phyloP scores from a whole-genome alignment of 1,140 invertebrate genomes.

The Brachionus paranguensis region DNA sequence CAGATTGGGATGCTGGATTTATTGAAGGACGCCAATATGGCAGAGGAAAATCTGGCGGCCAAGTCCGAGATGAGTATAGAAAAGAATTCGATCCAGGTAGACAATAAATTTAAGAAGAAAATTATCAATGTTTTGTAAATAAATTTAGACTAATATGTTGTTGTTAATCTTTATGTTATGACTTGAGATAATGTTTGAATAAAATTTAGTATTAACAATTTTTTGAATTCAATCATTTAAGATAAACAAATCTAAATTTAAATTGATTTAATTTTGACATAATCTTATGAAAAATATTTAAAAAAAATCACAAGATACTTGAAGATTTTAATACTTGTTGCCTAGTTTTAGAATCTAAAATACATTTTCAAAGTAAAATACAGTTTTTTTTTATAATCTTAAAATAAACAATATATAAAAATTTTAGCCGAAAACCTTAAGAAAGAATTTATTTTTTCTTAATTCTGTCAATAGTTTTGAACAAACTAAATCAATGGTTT shows the following conservation, averaged over 20 bases:
- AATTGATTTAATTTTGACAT: not conserved
- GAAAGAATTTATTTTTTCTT: no score
- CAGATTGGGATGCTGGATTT: conserved; percentile 99
- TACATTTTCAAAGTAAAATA: no score
- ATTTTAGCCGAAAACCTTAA: no score
- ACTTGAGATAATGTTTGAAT: not conserved
- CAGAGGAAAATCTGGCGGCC: conserved; percentile 92
- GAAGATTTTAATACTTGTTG: no score
- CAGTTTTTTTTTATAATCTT: no score
- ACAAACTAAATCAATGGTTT: no score
- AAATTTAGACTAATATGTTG: not conserved
- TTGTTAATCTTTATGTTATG: not conserved
- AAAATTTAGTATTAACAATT: not conserved
- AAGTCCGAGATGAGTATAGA: conserved; percentile 94
- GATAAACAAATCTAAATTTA: not conserved
- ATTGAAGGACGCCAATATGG: conserved; percentile 96
- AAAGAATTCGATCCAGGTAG: conserved; percentile 91
- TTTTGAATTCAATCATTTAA: not conserved
- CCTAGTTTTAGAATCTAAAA: no score
- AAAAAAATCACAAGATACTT: no score
- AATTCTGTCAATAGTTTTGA: no score
- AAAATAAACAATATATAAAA: no score
- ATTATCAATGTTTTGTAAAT: not conserved
- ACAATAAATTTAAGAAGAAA: not conserved
- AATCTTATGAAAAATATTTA: no score